Percentiles rank a stretch among this genome's conserved stretches.
Evolutionary conservation across 2,113 vertebrate species (phyloP).

Genomic region (Clarias macrocephalus): DNA sequence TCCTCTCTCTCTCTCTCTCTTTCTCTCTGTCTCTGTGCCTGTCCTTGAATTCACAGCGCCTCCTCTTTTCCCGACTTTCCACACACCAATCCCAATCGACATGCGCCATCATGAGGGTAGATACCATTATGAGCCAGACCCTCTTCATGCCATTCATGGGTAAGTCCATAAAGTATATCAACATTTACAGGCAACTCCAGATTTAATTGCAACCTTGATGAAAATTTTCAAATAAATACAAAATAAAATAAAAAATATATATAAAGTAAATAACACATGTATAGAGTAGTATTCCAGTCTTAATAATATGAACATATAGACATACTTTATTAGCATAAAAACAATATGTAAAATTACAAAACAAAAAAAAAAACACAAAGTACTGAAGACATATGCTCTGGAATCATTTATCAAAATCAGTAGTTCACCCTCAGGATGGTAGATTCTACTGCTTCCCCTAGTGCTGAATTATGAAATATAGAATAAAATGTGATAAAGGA

Average conservation of each 20-base stretch:
- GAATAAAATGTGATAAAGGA: neutral
- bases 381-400: neutral
- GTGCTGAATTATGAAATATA: conserved; percentile 22
- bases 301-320: neutral
- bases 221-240: neutral
- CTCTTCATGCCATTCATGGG: conserved; percentile 90
- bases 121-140: conserved; percentile 95
- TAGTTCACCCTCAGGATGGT: neutral
- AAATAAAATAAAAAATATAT: neutral
- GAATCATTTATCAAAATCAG: neutral
- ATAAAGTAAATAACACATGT: neutral
- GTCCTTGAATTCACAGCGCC: conserved; percentile 73
- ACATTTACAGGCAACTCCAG: neutral
- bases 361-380: neutral
- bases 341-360: too few species aligned
- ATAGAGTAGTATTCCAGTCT: neutral
- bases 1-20: conserved; percentile 1
- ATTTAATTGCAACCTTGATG: neutral
- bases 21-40: conserved; percentile 12
- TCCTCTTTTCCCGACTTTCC: conserved; percentile 91
- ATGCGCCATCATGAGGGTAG: conserved; percentile 96
- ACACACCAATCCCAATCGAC: conserved; percentile 92
- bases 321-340: neutral
- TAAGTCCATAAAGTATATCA: conserved; percentile 70
- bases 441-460: neutral